Conservation (phyloP, 2,888 invertebrate species). For the Aricia artaxerxes region DNA sequence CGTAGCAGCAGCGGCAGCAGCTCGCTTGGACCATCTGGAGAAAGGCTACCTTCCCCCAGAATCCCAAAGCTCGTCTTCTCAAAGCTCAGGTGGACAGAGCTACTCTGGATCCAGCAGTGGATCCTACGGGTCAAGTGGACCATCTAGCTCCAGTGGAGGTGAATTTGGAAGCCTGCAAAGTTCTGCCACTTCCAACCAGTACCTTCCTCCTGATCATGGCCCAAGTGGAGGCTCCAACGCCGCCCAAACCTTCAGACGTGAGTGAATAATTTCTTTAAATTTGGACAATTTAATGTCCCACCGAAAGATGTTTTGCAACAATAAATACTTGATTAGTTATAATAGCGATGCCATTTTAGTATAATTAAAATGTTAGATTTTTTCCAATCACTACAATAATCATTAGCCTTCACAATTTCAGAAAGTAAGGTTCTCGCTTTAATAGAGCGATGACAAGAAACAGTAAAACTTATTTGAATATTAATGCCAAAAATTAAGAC, state of each 20-base stretch:
- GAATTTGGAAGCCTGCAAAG: background rate
- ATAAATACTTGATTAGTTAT: background rate
- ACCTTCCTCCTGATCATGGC: conserved; percentile 17
- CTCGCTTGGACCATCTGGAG: conserved; percentile 9
- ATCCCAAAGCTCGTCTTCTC: background rate
- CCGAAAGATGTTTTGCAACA: background rate
- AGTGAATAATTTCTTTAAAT: background rate
- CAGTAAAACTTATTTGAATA: background rate
- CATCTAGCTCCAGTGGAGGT: background rate
- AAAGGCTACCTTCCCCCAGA: conserved; percentile 19
- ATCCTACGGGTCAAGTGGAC: background rate
- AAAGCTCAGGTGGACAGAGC: background rate
- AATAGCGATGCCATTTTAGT: background rate
- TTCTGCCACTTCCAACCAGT: conserved; percentile 20
- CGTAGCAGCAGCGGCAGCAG: conserved; percentile 17
- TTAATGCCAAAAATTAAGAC: too few relatives aligned
- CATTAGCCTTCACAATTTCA: background rate
- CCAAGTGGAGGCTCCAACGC: background rate
- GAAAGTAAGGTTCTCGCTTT: background rate
- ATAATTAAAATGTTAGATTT: background rate
- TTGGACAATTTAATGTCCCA: background rate
- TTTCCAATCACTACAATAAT: background rate
- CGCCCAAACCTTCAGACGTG: background rate
- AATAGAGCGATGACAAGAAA: too few relatives aligned
- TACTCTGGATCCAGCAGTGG: background rate